phyloP scores from a whole-genome alignment of 2,888 invertebrate genomes.

The Netelia fuscicornis region DNA sequence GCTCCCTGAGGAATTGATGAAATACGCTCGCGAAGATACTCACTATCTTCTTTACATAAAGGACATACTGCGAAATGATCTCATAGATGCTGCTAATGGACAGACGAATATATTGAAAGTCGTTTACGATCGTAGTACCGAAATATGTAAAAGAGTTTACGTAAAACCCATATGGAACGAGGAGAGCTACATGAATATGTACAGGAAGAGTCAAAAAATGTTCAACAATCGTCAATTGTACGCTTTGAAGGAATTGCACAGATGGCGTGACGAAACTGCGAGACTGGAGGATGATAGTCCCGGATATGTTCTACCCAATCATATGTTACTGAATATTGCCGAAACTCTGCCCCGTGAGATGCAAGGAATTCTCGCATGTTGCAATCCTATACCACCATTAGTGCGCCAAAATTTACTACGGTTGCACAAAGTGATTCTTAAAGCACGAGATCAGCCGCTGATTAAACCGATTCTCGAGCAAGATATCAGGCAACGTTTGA shows the following conservation, averaged over 20 bases:
- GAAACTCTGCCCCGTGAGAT: conserved; percentile 95
- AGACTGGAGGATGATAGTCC: conserved; percentile 96
- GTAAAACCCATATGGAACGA: conserved; percentile 90
- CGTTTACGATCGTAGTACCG: conserved; percentile 91
- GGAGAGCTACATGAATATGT: conserved; percentile 91
- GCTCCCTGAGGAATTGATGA: conserved; percentile 91
- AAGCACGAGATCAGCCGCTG: conserved; percentile 89
- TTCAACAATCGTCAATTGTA: conserved; percentile 95
- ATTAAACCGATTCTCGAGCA: conserved; percentile 85
- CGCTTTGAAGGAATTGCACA: conserved; percentile 92
- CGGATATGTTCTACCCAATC: conserved; percentile 97
- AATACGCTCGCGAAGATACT: conserved; percentile 97
- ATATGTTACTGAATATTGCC: conserved; percentile 96
- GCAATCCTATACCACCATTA: conserved; percentile 95
- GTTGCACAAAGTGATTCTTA: conserved; percentile 89
- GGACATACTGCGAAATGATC: conserved; percentile 91
- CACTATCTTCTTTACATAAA: conserved; percentile 97
- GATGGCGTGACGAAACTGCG: conserved; percentile 95
- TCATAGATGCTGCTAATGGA: conserved; percentile 89
- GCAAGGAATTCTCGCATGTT: conserved; percentile 96
- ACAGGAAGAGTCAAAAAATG: conserved; percentile 90
- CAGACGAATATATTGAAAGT: conserved; percentile 88
- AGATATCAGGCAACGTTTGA: conserved; percentile 78
- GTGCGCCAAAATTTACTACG: conserved; percentile 87
- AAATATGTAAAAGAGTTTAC: conserved; percentile 92